A percentile compares a stretch with the other conserved stretches of the same genome.
Conservation (phyloP, 2,113 vertebrate species). For the Pyrgilauda ruficollis region DNA sequence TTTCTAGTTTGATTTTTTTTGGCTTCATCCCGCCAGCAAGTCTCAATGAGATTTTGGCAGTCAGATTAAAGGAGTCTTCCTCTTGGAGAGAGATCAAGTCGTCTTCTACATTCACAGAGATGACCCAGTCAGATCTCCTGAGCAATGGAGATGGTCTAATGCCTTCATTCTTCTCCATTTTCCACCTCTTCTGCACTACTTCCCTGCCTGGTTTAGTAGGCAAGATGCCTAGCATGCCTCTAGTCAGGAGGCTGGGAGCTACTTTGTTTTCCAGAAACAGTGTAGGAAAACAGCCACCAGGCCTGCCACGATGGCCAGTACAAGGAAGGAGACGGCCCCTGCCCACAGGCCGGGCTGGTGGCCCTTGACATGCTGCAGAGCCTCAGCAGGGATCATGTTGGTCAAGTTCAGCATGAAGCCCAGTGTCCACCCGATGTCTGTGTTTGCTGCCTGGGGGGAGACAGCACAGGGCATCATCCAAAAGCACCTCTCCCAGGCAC, state of each 20-base stretch:
- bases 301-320: not conserved
- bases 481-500: not conserved
- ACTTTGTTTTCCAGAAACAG: constrained; percentile 42
- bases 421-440: constrained; percentile 88
- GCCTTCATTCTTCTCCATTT: not conserved
- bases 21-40: not conserved
- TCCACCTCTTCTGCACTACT: not conserved
- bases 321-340: constrained; percentile 71
- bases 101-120: not conserved
- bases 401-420: constrained; percentile 93
- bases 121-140: not conserved
- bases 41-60: not conserved
- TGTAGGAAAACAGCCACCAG: not conserved
- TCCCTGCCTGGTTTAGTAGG: not conserved
- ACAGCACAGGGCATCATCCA: not conserved
- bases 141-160: not conserved
- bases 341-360: constrained; percentile 74
- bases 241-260: not conserved
- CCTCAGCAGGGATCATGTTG: constrained; percentile 79
- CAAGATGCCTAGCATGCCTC: not conserved
- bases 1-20: not conserved
- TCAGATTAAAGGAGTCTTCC: not conserved
- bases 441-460: constrained; percentile 76
- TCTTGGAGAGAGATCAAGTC: not conserved
- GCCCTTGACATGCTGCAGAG: constrained; percentile 54